phyloP scores from a whole-genome alignment of 2,888 invertebrate genomes.

The Rhaphigaster nebulosa region DNA sequence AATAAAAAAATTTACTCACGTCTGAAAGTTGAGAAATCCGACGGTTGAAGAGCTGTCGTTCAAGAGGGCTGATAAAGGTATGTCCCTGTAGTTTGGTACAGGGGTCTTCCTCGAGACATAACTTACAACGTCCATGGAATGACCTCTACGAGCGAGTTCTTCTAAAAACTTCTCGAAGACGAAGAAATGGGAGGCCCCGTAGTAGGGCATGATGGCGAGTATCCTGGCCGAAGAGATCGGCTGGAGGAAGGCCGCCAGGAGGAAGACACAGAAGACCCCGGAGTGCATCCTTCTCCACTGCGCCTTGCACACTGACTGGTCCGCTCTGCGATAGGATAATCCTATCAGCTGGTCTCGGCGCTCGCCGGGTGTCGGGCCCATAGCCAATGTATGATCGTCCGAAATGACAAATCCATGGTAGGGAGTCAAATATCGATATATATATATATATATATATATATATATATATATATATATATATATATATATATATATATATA shows the following conservation, averaged over 20 bases:
- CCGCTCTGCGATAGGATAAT: not conserved
- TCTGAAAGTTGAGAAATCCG: not conserved
- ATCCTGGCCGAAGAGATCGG: conserved; percentile 43
- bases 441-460: no score
- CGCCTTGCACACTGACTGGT: not conserved
- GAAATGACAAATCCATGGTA: no score
- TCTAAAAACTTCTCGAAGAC: conserved; percentile 57
- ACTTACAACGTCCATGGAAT: conserved; percentile 60
- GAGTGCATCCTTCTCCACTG: not conserved
- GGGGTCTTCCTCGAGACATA: conserved; percentile 54
- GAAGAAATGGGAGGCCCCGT: conserved; percentile 33
- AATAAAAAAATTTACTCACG: not conserved
- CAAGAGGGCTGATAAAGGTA: not conserved
- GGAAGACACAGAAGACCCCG: not conserved
- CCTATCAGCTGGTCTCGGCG: not conserved
- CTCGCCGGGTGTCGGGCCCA: no score
- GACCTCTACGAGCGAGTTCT: conserved; percentile 59
- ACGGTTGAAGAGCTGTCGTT: not conserved
- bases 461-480: no score
- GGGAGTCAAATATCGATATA: no score
- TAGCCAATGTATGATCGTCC: no score
- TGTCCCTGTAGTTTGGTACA: conserved; percentile 51
- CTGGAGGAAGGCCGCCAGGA: not conserved
- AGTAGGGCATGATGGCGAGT: conserved; percentile 41
- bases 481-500: no score